phyloP scores from a whole-genome alignment of 2,113 vertebrate genomes.

The Heptranchias perlo region DNA sequence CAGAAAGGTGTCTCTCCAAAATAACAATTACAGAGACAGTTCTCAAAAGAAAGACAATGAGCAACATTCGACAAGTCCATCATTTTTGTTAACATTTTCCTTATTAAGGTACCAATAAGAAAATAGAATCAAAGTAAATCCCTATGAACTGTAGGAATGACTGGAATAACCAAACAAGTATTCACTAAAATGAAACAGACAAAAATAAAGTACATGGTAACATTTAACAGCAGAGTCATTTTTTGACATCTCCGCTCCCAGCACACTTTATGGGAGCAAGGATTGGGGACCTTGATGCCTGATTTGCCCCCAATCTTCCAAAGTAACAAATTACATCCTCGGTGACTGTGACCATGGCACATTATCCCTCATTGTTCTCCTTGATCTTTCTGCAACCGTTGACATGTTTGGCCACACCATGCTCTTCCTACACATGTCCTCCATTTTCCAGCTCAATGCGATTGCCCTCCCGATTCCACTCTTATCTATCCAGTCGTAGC shows the following conservation, averaged over 20 bases:
- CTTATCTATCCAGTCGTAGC: no score
- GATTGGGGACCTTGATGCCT: neutral
- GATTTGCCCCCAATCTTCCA: neutral
- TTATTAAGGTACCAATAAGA: neutral
- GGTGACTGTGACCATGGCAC: no score
- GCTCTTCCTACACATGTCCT: no score
- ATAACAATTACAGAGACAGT: neutral
- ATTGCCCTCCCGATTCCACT: no score
- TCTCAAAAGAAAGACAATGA: neutral
- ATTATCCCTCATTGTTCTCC: no score
- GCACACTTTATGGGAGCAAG: neutral
- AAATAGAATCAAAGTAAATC: neutral
- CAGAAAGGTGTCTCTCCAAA: neutral
- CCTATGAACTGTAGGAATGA: neutral
- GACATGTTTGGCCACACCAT: no score
- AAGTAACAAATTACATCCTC: no score
- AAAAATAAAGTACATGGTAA: neutral
- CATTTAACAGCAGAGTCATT: neutral
- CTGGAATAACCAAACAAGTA: neutral
- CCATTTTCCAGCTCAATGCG: no score
- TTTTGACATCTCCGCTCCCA: neutral
- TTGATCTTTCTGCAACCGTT: no score
- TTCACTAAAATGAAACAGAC: neutral
- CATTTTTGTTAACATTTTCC: neutral
- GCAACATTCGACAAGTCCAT: neutral